Base-by-base conservation (phyloP, 1,140 invertebrate species). In the Maniola jurtina region DNA sequence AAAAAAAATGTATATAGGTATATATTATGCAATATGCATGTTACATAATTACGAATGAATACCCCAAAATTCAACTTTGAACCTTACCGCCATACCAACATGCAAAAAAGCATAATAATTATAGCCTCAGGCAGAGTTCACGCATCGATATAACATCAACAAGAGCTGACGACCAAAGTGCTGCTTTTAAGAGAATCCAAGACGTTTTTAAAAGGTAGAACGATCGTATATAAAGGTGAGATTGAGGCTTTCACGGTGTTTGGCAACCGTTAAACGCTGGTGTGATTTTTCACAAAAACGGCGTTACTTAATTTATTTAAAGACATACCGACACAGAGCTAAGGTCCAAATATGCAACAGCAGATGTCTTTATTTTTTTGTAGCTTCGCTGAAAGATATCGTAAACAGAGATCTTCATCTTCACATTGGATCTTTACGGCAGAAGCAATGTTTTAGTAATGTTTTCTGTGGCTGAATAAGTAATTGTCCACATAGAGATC, bases 131-230 rank as follows among this genome's bases (percentile, higher is more conserved):
- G 38, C 10, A 38, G 0, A 56, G 68, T 80, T 81, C 68, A 78
- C 80, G 79, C 77, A 75, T 74, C 66, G 61, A 68, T 79, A 72
- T 81, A 68, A 60, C 61, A 66, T 73, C 68, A 71, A 77, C 72
- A 75, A 70, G 69, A 70, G 63, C 35, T 58, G 62, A 68, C 65
- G 38, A 50, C 42, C 57, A 75, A 81, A 77, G 69, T 76, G 70
- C 62, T 61, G 71, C 66, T 65, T 68, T 79, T 77, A 77, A 77
- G 72, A 72, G 62, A 75, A 59, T 34, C 60, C 63, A 34, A 55
- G 56, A 45, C 50, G 42, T 68, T 64, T 58, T 58, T 57, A 16
- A 15, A 52, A 35, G 62, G 60, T 68, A 71, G 67, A 69, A 79
- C 58, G 40, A 52, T 47, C 68, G 71, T 73, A 25, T 2, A 25